Conservation (phyloP, 2,888 invertebrate species). For the Suillia variegata region DNA sequence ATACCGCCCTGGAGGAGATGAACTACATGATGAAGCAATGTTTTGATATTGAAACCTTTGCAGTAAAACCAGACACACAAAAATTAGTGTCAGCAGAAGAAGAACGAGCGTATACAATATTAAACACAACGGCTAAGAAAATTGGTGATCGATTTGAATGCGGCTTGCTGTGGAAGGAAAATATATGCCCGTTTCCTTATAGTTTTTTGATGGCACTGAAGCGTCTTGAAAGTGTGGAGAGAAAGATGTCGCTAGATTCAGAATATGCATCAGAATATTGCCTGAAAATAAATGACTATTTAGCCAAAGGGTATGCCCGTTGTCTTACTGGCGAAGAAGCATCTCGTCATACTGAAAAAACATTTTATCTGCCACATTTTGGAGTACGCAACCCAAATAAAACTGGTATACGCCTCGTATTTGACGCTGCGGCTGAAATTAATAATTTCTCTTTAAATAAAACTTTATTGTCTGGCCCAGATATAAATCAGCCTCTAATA, state of each 20-base stretch:
- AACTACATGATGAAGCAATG: slow-evolving; percentile 1
- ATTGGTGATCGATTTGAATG: slow-evolving; percentile 11
- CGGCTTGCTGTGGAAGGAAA: slow-evolving; percentile 17
- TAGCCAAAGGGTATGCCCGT: slow-evolving; percentile 20
- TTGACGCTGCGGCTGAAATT: slow-evolving; percentile 15
- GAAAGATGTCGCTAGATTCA: slow-evolving; percentile 16
- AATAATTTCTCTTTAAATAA: slow-evolving; percentile 10
- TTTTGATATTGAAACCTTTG: slow-evolving; percentile 19
- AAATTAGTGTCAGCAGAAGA: not conserved
- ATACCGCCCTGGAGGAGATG: not conserved
- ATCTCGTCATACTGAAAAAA: not conserved
- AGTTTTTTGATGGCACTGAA: slow-evolving; percentile 14
- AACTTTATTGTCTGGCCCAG: not conserved
- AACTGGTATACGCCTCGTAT: slow-evolving; percentile 6
- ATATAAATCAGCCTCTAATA: slow-evolving; percentile 8
- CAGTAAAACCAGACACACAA: not conserved
- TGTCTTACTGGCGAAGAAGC: slow-evolving; percentile 11
- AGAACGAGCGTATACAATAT: slow-evolving; percentile 7
- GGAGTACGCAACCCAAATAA: slow-evolving; percentile 19
- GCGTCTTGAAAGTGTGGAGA: slow-evolving; percentile 15
- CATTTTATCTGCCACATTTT: slow-evolving; percentile 17
- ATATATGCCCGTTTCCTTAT: not conserved
- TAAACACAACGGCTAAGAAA: not conserved
- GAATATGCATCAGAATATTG: slow-evolving; percentile 12
- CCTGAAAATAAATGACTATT: slow-evolving; percentile 16